phyloP scores from a whole-genome alignment of 2,113 vertebrate species.

The Bombycilla garrulus region DNA sequence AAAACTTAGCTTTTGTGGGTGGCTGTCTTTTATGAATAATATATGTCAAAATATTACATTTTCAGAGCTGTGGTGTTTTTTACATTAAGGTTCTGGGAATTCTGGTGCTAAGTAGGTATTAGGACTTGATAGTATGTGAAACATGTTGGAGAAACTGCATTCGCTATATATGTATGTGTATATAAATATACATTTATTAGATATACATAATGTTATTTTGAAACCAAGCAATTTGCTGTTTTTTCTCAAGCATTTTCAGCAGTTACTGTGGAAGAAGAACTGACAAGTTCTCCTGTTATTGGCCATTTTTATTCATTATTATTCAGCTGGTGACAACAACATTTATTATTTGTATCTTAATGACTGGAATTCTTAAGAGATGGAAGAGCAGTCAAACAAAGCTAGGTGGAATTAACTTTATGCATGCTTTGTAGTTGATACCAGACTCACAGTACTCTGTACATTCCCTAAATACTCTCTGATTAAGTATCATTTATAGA shows the following conservation, averaged over 20 bases:
- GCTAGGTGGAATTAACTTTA: slow-evolving; percentile 26
- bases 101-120: neutral
- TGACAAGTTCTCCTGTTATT: slow-evolving; percentile 19
- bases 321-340: slow-evolving; percentile 40
- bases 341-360: slow-evolving; percentile 57
- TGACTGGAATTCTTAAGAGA: slow-evolving; percentile 36
- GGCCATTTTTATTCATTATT: slow-evolving; percentile 28
- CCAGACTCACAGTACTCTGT: neutral
- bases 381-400: slow-evolving; percentile 41
- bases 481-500: slow-evolving; percentile 31
- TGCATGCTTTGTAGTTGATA: neutral
- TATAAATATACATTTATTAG: neutral
- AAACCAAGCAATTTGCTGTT: neutral
- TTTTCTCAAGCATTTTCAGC: slow-evolving; percentile 1
- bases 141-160: neutral
- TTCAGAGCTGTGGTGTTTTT: neutral
- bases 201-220: neutral
- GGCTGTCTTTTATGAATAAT: slow-evolving; percentile 58
- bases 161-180: neutral
- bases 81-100: neutral
- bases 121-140: neutral
- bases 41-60: neutral
- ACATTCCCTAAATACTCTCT: slow-evolving; percentile 13
- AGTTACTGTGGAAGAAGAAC: neutral
- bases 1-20: slow-evolving; percentile 29